Conservation (phyloP, 2,888 invertebrate genomes). For the Hanleya hanleyi region DNA sequence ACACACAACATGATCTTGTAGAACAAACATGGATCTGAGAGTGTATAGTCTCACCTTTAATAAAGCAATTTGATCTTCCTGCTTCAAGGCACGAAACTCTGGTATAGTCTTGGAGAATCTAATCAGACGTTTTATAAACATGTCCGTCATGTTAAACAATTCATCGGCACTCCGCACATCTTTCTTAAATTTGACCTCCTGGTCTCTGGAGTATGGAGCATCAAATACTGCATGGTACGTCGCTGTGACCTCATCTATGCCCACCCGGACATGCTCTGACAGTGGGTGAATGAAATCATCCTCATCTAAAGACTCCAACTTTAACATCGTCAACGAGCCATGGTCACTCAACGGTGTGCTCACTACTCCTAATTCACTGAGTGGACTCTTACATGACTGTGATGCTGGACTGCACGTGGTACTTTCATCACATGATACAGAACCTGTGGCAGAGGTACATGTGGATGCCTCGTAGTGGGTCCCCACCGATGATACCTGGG, state of each 20-base stretch:
- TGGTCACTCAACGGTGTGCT: constrained; percentile 1
- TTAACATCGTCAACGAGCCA: background rate
- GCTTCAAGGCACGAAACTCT: constrained; percentile 93
- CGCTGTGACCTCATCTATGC: constrained; percentile 25
- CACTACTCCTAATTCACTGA: background rate
- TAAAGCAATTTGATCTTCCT: constrained; percentile 91
- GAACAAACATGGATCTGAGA: too few relatives aligned
- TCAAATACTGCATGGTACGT: constrained; percentile 48
- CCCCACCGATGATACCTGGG: too few relatives aligned
- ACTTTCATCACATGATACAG: too few relatives aligned
- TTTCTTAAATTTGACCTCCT: constrained; percentile 47
- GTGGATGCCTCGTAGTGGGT: too few relatives aligned
- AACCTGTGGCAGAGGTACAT: too few relatives aligned
- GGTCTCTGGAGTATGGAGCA: constrained; percentile 52
- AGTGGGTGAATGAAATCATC: constrained; percentile 29
- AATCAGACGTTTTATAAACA: constrained; percentile 81
- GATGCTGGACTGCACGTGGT: too few relatives aligned
- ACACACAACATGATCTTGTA: too few relatives aligned
- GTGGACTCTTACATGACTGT: too few relatives aligned
- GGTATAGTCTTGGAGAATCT: constrained; percentile 77
- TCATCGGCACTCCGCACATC: constrained; percentile 58
- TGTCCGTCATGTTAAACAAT: constrained; percentile 66
- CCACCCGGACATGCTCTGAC: constrained; percentile 18
- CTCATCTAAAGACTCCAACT: constrained; percentile 12
- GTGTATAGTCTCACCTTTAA: too few relatives aligned